Evolutionary conservation across 2,888 invertebrate genomes (phyloP), one percentile per base, ranked within the genome.

Genomic region (Lycaena phlaeas): DNA sequence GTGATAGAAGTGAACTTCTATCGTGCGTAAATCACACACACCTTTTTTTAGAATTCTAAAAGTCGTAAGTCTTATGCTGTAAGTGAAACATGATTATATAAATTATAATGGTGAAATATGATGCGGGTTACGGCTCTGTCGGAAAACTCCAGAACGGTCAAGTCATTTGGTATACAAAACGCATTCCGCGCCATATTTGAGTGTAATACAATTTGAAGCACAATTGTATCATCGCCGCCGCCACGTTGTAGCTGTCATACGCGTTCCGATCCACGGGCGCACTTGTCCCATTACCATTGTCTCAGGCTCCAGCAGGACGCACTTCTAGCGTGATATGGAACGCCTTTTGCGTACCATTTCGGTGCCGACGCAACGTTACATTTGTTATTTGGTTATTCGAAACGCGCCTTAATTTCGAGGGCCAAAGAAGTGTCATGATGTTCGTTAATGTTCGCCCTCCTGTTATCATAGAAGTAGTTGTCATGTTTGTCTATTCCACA

Each of bases 281-380:
- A 62, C 66, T 68, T 73, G 72, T 69, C 71, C 65, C 69, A 72
- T 74, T 73, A 74, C 68, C 69, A 73, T 74, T 72, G 75, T 74
- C 56, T 58, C 9, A 58, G 53, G 48, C 62, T 64, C 59, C 54
- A 58, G 61, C 58, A 54, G 62, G 66, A 64, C 60, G 60, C 61
- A 62, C 61, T 64, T 61, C 51, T 59, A 62, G 71, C 68, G 70
- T 74, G 72, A 73, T 73, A 64, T 64, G 64, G 68, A 68, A 64
- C 66, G 68, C 74, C 71, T 69, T 70, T 68, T 73, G 66, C 60
- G 69, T 27, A 40, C 30, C 38, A 28, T 38, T 27, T 12, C 9
- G 22, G 22, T 22, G 6, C 3, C 22, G 22, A 22, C 22, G 6
- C 22, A 22, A 22, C 5, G 5, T 22, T 22, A 22, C 22, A 22